Base-by-base conservation (phyloP, 2,888 invertebrate genomes). In the Ephialtes manifestator region DNA sequence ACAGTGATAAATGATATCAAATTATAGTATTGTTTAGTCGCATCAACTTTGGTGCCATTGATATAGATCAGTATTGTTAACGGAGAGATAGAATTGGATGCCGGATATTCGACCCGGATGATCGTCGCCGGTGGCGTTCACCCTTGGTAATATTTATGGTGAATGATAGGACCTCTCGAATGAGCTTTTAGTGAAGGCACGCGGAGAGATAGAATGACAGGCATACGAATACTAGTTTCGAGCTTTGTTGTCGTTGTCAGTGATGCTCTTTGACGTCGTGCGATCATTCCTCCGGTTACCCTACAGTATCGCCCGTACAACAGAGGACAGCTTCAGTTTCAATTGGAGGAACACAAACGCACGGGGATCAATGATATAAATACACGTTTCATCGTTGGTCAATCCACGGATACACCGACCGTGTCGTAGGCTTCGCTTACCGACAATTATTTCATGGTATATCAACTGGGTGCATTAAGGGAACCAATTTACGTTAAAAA, bases 231-330 rank as follows among this genome's bases (percentile, higher is more conserved):
- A 28, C 10, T 28, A 58, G 8, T 5, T 13, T 11, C 71, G 35
- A 63, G 53, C 46, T 71, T 31, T 18, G 20, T 80, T 80, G 48
- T 70, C 43, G 31, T 46, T 55, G 48, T 60, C 51, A 28, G 15
- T 39, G 35, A 46, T 20, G 31, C 72, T 68, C 63, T 74, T 77
- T 74, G 60, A 81, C 67, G 20, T 48, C 35, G 39, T 10, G 46
- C 43, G 68, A 81, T 74, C n/a, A 76, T 51, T 13, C 24, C 67
- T 63, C 74, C 43, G 58, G 58, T 80, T 72, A 55, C 65, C 24
- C 39, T 51, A 60, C 65, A 67, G 53, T 43, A 28, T 15, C 5
- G 60, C 5, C 20, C 51, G 15, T 63, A 35, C 31, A 35, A 67
- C 46, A n/a, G n/a, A 10, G 39, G 39, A 48, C 2, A 35, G 35